Percentiles rank a stretch among this genome's conserved stretches.
phyloP scores from a whole-genome alignment of 2,888 invertebrate genomes.

The Ceriagrion tenellum region DNA sequence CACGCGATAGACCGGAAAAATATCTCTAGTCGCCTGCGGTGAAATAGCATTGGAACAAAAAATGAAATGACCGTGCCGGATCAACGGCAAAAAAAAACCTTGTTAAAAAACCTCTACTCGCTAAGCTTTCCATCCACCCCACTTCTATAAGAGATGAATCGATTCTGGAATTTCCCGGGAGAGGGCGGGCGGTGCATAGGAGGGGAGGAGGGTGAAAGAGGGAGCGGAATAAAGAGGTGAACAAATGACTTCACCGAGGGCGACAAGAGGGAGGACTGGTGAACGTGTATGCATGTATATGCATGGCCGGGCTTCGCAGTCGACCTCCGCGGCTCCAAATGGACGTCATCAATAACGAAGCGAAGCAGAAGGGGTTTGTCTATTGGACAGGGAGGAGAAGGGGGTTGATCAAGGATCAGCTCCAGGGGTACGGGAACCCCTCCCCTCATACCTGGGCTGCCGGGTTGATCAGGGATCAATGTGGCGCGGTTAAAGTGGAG shows the following conservation, averaged over 20 bases:
- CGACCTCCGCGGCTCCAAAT: not conserved
- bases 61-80: too few relatives aligned
- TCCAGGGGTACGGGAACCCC: not conserved
- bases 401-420: not conserved
- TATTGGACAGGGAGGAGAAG: not conserved
- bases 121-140: not conserved
- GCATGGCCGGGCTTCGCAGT: not conserved
- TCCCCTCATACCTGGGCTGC: not conserved
- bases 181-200: too few relatives aligned
- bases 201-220: not conserved
- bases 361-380: not conserved
- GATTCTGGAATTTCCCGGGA: not conserved
- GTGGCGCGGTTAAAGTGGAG: too few relatives aligned
- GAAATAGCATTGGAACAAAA: too few relatives aligned
- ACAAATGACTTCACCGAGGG: slow-evolving; percentile 21
- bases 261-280: not conserved
- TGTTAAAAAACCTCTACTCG: too few relatives aligned
- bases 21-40: too few relatives aligned
- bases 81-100: too few relatives aligned
- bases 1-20: too few relatives aligned
- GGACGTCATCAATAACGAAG: not conserved
- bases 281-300: not conserved
- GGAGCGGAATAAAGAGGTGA: not conserved
- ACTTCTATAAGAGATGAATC: not conserved
- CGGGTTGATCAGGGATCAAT: too few relatives aligned